Conservation (phyloP, 2,113 vertebrate genomes). For the Bambusicola thoracicus region DNA sequence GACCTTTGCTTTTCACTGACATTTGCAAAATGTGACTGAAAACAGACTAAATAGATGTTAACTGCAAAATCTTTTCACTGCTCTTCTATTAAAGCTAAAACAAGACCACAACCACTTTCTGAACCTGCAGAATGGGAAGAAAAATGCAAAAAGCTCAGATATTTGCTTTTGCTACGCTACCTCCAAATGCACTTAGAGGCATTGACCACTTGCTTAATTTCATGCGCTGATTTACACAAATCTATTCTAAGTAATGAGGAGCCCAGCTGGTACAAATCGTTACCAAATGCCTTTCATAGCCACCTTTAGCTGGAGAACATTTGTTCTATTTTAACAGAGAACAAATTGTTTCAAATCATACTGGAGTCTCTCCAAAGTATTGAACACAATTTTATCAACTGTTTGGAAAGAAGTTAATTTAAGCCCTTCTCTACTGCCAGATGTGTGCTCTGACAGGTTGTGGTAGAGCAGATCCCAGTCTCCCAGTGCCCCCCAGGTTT, state of each 20-base stretch:
- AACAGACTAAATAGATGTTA: conserved; percentile 50
- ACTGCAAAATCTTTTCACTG: conserved; percentile 26
- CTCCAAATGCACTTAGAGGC: conserved; percentile 53
- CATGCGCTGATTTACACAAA: conserved; percentile 54
- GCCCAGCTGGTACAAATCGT: conserved; percentile 53
- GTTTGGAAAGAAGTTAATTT: conserved; percentile 52
- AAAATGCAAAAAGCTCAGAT: conserved; percentile 13
- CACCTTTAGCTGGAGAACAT: conserved; percentile 61
- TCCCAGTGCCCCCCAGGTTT: not conserved
- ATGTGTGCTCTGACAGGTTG: conserved; percentile 44
- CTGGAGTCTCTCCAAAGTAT: conserved; percentile 55
- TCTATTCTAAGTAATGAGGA: conserved; percentile 63
- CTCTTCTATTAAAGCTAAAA: not conserved
- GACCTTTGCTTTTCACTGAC: conserved; percentile 64
- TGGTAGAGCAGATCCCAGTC: not conserved
- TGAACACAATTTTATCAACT: conserved; percentile 33
- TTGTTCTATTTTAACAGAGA: conserved; percentile 55
- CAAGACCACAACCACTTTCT: not conserved
- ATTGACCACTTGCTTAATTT: conserved; percentile 67
- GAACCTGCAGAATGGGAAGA: not conserved
- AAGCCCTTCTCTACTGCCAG: conserved; percentile 47
- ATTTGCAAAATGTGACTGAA: conserved; percentile 63
- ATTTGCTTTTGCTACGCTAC: not conserved
- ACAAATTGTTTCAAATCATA: conserved; percentile 62
- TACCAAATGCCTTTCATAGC: conserved; percentile 54